Percentiles rank a stretch among this genome's conserved stretches.
phyloP scores from a whole-genome alignment of 2,113 vertebrate species.

The Tor tambroides region DNA sequence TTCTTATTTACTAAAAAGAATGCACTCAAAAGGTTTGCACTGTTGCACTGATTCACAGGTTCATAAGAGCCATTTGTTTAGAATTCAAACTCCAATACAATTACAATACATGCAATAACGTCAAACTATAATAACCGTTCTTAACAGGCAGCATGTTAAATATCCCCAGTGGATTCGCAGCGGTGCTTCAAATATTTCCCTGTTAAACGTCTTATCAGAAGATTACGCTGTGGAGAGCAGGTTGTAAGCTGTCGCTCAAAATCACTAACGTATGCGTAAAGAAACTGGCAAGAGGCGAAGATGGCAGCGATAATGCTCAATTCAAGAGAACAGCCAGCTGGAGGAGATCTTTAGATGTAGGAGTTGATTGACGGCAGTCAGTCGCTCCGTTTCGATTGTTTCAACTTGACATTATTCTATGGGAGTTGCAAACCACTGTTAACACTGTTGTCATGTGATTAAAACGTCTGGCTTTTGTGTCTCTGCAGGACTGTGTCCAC shows the following conservation, averaged over 20 bases:
- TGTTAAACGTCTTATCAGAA: neutral
- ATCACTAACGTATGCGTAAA: neutral
- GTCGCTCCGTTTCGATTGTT: neutral
- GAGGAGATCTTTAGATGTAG: neutral
- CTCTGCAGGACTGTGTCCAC: slow-evolving; percentile 91
- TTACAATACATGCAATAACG: neutral
- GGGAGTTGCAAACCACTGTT: neutral
- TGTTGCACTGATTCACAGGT: neutral
- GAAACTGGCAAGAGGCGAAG: neutral
- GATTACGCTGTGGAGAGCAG: neutral
- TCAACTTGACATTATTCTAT: neutral
- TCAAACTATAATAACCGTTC: neutral
- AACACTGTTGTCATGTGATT: neutral
- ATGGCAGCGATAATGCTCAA: neutral
- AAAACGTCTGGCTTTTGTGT: neutral
- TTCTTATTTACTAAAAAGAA: neutral
- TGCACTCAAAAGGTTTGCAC: neutral
- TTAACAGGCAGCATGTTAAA: neutral
- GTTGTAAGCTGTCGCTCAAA: slow-evolving; percentile 12
- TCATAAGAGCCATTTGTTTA: neutral
- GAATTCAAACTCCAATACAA: neutral
- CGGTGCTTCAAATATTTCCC: neutral
- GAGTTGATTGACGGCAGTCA: neutral
- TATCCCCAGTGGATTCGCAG: neutral
- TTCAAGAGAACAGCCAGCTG: neutral